Percentiles rank a stretch among this genome's conserved stretches.
Conservation (phyloP, 2,797 vertebrate species). For the Spea hammondii region DNA sequence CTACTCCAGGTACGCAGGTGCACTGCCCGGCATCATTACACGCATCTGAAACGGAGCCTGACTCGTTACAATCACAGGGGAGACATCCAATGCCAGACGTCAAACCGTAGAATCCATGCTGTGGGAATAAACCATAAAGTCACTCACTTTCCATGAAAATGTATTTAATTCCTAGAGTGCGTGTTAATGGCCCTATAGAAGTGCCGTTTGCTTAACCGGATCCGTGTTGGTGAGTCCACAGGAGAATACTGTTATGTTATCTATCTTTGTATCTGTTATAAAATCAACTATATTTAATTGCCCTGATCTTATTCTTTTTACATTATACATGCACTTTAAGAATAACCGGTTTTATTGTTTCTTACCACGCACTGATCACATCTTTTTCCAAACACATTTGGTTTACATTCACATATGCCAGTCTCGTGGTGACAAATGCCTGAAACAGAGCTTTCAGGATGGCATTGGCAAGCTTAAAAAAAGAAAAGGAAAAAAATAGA, state of each 20-base stretch:
- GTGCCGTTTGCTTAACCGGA: no score
- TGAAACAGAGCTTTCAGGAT: slow-evolving; percentile 73
- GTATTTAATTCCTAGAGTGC: no score
- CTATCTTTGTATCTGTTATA: no score
- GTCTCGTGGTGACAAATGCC: slow-evolving; percentile 74
- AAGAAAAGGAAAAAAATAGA: slow-evolving; percentile 28
- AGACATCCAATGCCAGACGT: slow-evolving; percentile 71
- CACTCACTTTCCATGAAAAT: neutral
- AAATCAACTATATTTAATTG: no score
- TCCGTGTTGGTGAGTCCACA: no score
- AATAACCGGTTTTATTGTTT: neutral
- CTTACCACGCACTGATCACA: slow-evolving; percentile 87
- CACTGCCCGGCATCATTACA: slow-evolving; percentile 80
- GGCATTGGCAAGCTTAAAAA: slow-evolving; percentile 79
- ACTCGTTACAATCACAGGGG: slow-evolving; percentile 76
- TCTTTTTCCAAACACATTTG: slow-evolving; percentile 72
- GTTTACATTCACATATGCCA: slow-evolving; percentile 80
- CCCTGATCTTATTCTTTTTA: no score
- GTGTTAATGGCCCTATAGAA: no score
- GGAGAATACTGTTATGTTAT: no score
- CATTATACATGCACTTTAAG: neutral
- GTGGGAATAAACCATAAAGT: slow-evolving; percentile 39
- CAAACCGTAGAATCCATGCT: slow-evolving; percentile 82
- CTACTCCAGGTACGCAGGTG: slow-evolving; percentile 75
- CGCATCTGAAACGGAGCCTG: slow-evolving; percentile 70